A percentile compares a stretch with the other conserved stretches of the same genome.
These are phyloP conservation scores for Apis laboriosa DNA, from an alignment of 1,140 invertebrate genomes.

Conservation along the genomic window DNA sequence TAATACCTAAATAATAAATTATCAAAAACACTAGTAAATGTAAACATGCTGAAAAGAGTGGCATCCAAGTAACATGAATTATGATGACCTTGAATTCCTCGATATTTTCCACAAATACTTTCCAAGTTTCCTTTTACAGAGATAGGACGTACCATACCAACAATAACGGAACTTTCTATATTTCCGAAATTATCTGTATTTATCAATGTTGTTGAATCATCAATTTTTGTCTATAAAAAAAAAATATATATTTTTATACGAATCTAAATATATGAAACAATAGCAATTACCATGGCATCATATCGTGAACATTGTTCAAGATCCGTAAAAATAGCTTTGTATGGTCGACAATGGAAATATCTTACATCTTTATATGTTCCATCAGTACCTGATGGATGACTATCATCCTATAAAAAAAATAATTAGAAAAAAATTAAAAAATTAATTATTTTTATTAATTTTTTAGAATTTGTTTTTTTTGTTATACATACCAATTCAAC, in stretches of 20 bases:
- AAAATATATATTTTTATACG: constrained; percentile 65
- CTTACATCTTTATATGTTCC: constrained; percentile 87
- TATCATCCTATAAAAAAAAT: constrained; percentile 81
- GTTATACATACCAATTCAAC: constrained; percentile 84
- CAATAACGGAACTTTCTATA: constrained; percentile 89
- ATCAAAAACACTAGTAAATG: constrained; percentile 97
- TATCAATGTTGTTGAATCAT: constrained; percentile 56
- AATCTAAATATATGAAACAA: constrained; percentile 65
- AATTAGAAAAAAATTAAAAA: too few relatives aligned
- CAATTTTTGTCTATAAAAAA: constrained; percentile 52
- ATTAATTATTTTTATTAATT: not conserved
- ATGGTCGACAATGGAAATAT: constrained; percentile 87
- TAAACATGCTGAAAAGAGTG: constrained; percentile 98
- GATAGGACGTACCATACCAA: constrained; percentile 90
- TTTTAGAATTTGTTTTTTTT: not conserved
- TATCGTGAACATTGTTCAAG: constrained; percentile 89
- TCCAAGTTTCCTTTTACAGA: constrained; percentile 85
- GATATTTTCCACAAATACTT: constrained; percentile 87
- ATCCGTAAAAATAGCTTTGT: constrained; percentile 89
- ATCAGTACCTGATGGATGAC: constrained; percentile 84
- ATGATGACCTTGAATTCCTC: constrained; percentile 97
- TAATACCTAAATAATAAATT: constrained; percentile 89
- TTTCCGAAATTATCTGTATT: constrained; percentile 80
- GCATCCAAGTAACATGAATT: constrained; percentile 99
- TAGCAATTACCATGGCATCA: constrained; percentile 84